Conservation (phyloP, 1,140 invertebrate genomes). For the Tachypleus tridentatus region DNA sequence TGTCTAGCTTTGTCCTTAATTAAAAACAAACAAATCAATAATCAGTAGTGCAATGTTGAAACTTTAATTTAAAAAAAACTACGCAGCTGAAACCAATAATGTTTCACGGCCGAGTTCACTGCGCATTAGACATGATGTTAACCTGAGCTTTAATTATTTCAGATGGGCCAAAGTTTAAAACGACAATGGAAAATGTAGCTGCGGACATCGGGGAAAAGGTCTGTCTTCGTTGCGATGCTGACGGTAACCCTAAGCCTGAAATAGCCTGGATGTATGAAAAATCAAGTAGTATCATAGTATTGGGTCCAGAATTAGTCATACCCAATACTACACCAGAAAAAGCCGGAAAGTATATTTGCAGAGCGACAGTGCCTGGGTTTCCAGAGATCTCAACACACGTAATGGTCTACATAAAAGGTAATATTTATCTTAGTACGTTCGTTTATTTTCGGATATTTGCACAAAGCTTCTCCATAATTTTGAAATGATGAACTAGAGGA, state of each 20-base stretch:
- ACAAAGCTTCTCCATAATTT: background rate
- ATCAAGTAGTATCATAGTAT: conserved; percentile 25
- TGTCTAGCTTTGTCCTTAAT: too few species aligned
- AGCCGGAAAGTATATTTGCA: conserved; percentile 73
- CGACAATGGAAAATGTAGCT: conserved; percentile 59
- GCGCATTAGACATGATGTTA: too few species aligned
- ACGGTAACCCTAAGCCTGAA: conserved; percentile 75
- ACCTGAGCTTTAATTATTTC: conserved; percentile 5
- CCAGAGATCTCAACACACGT: conserved; percentile 68
- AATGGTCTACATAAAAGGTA: conserved; percentile 66
- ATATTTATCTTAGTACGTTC: conserved; percentile 3
- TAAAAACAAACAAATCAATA: too few species aligned
- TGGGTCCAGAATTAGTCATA: conserved; percentile 27
- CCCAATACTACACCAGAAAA: conserved; percentile 52
- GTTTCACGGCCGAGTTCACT: too few species aligned
- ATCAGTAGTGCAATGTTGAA: too few species aligned
- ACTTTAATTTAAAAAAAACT: too few species aligned
- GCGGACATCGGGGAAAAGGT: conserved; percentile 63
- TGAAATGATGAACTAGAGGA: too few species aligned
- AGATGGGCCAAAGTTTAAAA: conserved; percentile 77
- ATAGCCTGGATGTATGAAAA: conserved; percentile 74
- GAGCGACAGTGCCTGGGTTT: conserved; percentile 61
- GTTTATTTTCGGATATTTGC: background rate
- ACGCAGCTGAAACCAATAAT: too few species aligned
- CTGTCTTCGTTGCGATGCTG: conserved; percentile 72